Conservation (phyloP, 2,888 invertebrate species). For the Saturnia pavonia region DNA sequence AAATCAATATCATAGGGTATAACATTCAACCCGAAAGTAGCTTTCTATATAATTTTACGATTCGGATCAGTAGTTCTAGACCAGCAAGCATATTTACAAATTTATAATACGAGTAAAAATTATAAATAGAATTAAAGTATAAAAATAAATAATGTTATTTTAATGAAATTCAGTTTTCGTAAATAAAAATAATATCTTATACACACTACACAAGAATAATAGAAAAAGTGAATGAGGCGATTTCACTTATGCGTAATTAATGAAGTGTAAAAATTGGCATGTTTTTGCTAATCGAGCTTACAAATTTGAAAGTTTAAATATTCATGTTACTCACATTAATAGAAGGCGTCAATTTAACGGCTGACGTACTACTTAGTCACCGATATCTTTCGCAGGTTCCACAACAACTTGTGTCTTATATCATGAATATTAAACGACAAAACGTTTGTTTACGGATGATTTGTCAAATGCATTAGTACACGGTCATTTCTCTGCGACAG, state of each 20-base stretch:
- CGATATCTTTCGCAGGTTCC: slow-evolving; percentile 10
- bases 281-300: slow-evolving; percentile 20
- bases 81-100: too few species aligned
- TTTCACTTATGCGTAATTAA: slow-evolving; percentile 41
- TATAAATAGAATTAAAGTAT: too few species aligned
- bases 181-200: background rate
- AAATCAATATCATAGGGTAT: too few species aligned
- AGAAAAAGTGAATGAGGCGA: slow-evolving; percentile 27
- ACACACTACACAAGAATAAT: slow-evolving; percentile 18
- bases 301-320: slow-evolving; percentile 32
- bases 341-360: slow-evolving; percentile 1
- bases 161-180: background rate
- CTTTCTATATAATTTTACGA: too few species aligned
- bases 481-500: slow-evolving; percentile 37
- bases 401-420: slow-evolving; percentile 18
- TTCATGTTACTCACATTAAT: background rate
- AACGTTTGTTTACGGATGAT: slow-evolving; percentile 35
- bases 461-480: slow-evolving; percentile 39
- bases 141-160: background rate
- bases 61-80: too few species aligned
- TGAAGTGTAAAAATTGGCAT: slow-evolving; percentile 45
- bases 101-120: too few species aligned
- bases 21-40: too few species aligned
- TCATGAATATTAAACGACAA: slow-evolving; percentile 36
- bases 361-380: background rate